Conservation (phyloP, 1,140 invertebrate species). For the Drosophila grimshawi region DNA sequence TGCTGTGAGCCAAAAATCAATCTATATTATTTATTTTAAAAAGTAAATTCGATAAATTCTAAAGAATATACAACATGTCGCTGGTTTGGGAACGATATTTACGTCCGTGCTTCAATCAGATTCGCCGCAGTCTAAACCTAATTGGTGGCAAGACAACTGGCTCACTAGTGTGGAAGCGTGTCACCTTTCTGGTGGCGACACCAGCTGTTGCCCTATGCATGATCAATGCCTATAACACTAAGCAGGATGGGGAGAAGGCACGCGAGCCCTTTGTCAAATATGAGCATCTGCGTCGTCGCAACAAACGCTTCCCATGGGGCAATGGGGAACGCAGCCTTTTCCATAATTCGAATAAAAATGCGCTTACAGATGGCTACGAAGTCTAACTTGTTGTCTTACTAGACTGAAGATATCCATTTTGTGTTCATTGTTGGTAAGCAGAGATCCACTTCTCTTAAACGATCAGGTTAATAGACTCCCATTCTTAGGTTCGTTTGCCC, state of each 20-base stretch:
- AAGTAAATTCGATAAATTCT: neutral
- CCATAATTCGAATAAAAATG: slow-evolving; percentile 90
- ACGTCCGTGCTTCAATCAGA: neutral
- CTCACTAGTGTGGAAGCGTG: slow-evolving; percentile 87
- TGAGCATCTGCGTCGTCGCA: slow-evolving; percentile 89
- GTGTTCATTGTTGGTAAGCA: slow-evolving; percentile 17
- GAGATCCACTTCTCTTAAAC: neutral
- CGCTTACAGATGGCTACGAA: slow-evolving; percentile 93
- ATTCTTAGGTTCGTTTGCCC: slow-evolving; percentile 4
- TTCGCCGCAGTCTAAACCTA: slow-evolving; percentile 11
- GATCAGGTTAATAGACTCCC: neutral
- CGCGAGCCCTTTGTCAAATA: slow-evolving; percentile 88
- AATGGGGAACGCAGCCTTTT: slow-evolving; percentile 93
- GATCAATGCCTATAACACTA: slow-evolving; percentile 88
- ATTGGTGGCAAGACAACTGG: slow-evolving; percentile 7
- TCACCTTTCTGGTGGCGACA: slow-evolving; percentile 89
- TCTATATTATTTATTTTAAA: neutral
- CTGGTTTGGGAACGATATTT: slow-evolving; percentile 38
- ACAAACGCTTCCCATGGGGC: slow-evolving; percentile 93
- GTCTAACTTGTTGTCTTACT: slow-evolving; percentile 14
- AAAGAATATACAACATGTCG: slow-evolving; percentile 26
- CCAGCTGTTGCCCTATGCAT: slow-evolving; percentile 88
- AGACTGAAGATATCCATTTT: neutral
- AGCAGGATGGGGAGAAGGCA: slow-evolving; percentile 84
- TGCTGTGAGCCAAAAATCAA: slow-evolving; percentile 11